These are phyloP conservation scores for Drosophila yooni DNA, from an alignment of 2,888 invertebrate species.

Conservation along the genomic window DNA sequence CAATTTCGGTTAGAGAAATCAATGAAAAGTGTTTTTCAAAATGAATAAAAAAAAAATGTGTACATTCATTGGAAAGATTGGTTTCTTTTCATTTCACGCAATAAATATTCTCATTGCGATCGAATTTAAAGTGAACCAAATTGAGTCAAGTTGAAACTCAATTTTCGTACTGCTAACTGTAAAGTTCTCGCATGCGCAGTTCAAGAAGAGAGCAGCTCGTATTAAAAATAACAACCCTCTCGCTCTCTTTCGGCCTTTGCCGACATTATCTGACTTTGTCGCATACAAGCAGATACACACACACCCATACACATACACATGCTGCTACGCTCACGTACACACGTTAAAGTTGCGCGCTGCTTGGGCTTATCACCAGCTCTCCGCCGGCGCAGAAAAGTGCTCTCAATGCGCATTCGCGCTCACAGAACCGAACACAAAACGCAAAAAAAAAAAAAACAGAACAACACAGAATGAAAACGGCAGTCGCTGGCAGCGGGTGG, in stretches of 20 bases:
- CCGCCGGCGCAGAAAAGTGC: slow-evolving; percentile 67
- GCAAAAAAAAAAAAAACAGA: slow-evolving; percentile 19
- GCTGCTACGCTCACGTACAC: slow-evolving; percentile 25
- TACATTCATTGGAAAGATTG: not conserved
- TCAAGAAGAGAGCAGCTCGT: slow-evolving; percentile 9
- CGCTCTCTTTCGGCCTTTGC: slow-evolving; percentile 38
- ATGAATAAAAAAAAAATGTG: not conserved
- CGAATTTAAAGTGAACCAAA: slow-evolving; percentile 14
- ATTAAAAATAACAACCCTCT: slow-evolving; percentile 57
- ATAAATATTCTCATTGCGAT: slow-evolving; percentile 38
- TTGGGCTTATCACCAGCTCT: slow-evolving; percentile 62
- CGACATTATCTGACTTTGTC: slow-evolving; percentile 47
- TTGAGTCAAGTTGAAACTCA: slow-evolving; percentile 19
- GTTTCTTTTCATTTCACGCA: not conserved
- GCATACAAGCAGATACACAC: not conserved
- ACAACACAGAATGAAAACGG: slow-evolving; percentile 48
- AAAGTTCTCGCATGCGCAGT: slow-evolving; percentile 76
- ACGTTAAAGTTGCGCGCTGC: slow-evolving; percentile 62
- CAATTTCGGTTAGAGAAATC: slow-evolving; percentile 63
- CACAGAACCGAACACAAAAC: slow-evolving; percentile 43
- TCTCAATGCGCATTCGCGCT: slow-evolving; percentile 70
- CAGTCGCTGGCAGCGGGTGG: slow-evolving; percentile 62
- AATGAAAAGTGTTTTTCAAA: too few relatives aligned
- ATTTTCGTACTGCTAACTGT: slow-evolving; percentile 32
- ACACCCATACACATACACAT: slow-evolving; percentile 15